Conservation (phyloP, 1,140 invertebrate species). For the Ladona fulva region DNA sequence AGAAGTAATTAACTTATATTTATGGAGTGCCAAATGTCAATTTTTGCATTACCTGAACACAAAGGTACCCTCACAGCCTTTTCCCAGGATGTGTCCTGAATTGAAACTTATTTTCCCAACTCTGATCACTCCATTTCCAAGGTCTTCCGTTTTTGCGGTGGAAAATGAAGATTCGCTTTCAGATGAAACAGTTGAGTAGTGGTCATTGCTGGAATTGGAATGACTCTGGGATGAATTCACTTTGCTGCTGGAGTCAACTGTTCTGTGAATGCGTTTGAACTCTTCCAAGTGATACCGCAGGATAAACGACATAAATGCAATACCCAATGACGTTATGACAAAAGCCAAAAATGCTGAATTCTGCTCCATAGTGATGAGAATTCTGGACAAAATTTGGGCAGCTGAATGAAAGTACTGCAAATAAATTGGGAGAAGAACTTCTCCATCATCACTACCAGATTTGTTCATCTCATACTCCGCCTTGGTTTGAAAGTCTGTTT, state of each 20-base stretch:
- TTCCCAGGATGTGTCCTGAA: conserved; percentile 79
- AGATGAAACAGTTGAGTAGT: not conserved
- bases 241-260: conserved; percentile 23
- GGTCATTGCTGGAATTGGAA: not conserved
- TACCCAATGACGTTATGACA: not conserved
- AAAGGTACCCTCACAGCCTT: conserved; percentile 97
- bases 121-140: conserved; percentile 37
- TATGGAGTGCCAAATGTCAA: too few species aligned
- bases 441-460: not conserved
- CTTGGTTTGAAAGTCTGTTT: not conserved
- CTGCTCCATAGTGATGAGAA: not conserved
- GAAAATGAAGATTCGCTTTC: not conserved
- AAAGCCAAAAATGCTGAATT: not conserved
- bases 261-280: conserved; percentile 15
- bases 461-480: not conserved
- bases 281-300: not conserved
- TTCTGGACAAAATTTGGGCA: not conserved
- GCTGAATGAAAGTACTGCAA: not conserved
- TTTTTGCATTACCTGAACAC: conserved; percentile 66
- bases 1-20: too few species aligned
- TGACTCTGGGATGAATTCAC: not conserved
- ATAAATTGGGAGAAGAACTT: not conserved
- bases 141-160: not conserved
- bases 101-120: conserved; percentile 90
- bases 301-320: not conserved